These are phyloP conservation scores for Phoxinus phoxinus DNA, from an alignment of 2,113 vertebrate species.

Conservation along the genomic window DNA sequence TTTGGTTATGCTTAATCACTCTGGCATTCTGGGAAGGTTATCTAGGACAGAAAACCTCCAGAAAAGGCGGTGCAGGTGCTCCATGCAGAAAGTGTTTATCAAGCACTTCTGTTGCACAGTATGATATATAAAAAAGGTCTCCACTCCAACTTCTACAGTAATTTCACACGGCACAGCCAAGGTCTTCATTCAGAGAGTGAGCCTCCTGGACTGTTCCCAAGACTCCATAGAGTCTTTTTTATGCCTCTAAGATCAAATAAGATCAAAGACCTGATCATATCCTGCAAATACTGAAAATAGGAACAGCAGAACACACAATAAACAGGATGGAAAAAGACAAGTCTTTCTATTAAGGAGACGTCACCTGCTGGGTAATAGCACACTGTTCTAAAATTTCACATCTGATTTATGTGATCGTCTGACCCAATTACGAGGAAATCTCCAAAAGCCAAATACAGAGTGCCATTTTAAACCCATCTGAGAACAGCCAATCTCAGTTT, in stretches of 20 bases:
- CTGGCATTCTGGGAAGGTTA: slow-evolving; percentile 27
- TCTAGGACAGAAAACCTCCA: background rate
- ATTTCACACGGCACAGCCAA: background rate
- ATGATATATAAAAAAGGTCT: background rate
- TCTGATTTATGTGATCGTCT: slow-evolving; percentile 39
- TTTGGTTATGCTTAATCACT: slow-evolving; percentile 35
- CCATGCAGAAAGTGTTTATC: slow-evolving; percentile 21
- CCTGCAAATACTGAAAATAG: background rate
- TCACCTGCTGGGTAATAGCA: slow-evolving; percentile 27
- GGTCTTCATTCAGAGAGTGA: background rate
- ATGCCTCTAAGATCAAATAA: background rate
- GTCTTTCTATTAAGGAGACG: background rate
- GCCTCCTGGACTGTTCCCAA: background rate
- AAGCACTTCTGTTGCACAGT: slow-evolving; percentile 26
- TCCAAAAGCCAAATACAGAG: slow-evolving; percentile 12
- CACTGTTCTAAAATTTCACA: slow-evolving; percentile 28
- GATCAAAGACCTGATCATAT: background rate
- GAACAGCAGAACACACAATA: background rate
- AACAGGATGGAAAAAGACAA: background rate
- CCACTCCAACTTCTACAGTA: background rate
- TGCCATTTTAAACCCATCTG: slow-evolving; percentile 17
- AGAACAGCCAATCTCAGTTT: slow-evolving; percentile 21
- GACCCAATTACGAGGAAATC: slow-evolving; percentile 32
- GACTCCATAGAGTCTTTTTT: background rate
- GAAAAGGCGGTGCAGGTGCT: background rate